Percentiles rank a stretch among this genome's conserved stretches.
Evolutionary conservation across 2,888 invertebrate genomes (phyloP).

Genomic region (Pilophorus perplexus): DNA sequence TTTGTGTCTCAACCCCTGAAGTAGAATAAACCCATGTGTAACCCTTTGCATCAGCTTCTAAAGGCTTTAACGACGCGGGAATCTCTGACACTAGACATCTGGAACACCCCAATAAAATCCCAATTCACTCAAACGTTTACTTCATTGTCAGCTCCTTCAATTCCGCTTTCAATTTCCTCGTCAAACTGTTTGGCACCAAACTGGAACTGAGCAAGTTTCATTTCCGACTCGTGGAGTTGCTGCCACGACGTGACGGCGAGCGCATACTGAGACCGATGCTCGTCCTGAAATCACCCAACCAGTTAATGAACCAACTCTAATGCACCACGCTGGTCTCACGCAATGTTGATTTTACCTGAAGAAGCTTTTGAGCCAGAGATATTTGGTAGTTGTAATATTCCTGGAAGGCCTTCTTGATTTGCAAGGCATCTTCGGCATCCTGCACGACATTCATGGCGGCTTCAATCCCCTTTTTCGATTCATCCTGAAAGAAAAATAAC

Average conservation of each 20-base stretch:
- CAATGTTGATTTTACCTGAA: constrained; percentile 29
- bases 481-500: constrained; percentile 10
- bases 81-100: too few species aligned
- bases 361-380: constrained; percentile 23
- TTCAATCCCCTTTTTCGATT: constrained; percentile 21
- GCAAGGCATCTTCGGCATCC: neutral
- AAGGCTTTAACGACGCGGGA: too few species aligned
- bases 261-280: constrained; percentile 41
- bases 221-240: constrained; percentile 41
- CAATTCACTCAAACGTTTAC: too few species aligned
- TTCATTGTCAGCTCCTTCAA: too few species aligned
- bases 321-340: too few species aligned
- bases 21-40: too few species aligned
- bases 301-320: neutral
- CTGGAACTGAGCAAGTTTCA: constrained; percentile 39
- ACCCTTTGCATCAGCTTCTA: too few species aligned
- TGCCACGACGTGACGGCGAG: constrained; percentile 30
- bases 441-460: neutral
- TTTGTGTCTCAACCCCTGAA: too few species aligned
- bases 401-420: constrained; percentile 11
- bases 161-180: constrained; percentile 9
- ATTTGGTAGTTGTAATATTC: constrained; percentile 32
- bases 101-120: too few species aligned
- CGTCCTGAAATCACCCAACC: constrained; percentile 36
- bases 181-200: constrained; percentile 37